Evolutionary conservation across 1,140 invertebrate species (phyloP).

Genomic region (Melipona quadrifasciata): DNA sequence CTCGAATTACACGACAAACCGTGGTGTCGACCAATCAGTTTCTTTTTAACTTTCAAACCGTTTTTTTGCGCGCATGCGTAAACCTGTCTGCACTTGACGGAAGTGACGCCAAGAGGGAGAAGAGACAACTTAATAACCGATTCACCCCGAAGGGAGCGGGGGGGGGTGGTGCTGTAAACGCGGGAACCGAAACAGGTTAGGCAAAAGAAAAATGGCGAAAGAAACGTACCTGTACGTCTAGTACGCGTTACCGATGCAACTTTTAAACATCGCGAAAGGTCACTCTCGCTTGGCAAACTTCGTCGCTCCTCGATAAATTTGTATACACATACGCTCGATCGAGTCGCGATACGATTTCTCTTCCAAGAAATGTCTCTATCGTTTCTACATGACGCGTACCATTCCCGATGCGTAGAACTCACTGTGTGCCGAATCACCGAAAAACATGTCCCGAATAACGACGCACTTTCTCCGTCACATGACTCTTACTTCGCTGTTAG

Average conservation of each 20-base stretch:
- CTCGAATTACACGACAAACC: no score
- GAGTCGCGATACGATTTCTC: neutral
- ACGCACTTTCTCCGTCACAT: neutral
- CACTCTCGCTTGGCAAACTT: neutral
- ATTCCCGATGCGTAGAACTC: conserved; percentile 5
- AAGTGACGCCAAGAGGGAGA: neutral
- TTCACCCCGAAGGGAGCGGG: no score
- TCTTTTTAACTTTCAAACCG: neutral
- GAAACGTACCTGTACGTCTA: neutral
- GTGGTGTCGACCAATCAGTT: neutral
- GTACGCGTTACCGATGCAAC: neutral
- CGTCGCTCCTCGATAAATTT: conserved; percentile 18
- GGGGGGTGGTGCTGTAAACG: neutral
- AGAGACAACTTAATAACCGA: neutral
- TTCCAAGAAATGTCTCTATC: neutral
- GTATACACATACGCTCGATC: neutral
- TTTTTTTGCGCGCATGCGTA: no score
- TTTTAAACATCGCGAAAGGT: conserved; percentile 22
- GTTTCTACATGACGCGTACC: neutral
- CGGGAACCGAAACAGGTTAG: neutral
- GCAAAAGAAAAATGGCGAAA: neutral
- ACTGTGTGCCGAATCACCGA: neutral
- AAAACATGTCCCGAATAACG: neutral
- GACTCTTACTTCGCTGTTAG: neutral
- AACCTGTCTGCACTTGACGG: neutral